These are phyloP conservation scores for Columba livia DNA, from an alignment of 2,113 vertebrate genomes.

Conservation along the genomic window DNA sequence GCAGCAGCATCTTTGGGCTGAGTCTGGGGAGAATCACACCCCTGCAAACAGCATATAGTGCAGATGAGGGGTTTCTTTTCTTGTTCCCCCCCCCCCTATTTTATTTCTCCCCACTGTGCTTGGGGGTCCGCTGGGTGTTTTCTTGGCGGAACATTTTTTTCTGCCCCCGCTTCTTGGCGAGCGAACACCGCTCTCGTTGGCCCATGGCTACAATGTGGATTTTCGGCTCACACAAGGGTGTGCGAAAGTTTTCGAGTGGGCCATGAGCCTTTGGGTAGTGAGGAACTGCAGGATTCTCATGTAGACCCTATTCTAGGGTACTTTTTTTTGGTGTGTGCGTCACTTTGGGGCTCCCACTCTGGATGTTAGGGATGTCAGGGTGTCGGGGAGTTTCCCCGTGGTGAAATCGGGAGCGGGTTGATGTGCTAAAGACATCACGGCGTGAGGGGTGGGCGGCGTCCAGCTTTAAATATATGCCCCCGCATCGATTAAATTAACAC, in stretches of 20 bases:
- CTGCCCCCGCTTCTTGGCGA: not conserved
- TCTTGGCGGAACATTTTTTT: rapidly evolving
- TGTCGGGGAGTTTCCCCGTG: not conserved
- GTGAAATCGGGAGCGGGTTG: not conserved
- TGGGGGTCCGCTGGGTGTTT: not conserved
- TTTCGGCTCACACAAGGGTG: rapidly evolving
- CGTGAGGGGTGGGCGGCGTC: not conserved
- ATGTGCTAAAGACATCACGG: conserved; percentile 19
- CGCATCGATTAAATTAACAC: conserved; percentile 47
- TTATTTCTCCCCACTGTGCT: not conserved
- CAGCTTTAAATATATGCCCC: conserved; percentile 39
- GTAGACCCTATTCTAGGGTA: not conserved
- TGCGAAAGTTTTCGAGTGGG: not conserved
- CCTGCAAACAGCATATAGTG: not conserved
- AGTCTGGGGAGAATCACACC: not conserved
- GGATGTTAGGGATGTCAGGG: not conserved
- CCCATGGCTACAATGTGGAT: rapidly evolving
- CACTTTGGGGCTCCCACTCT: not conserved
- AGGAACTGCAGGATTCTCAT: not conserved
- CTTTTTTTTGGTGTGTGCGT: too few species aligned
- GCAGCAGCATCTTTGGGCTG: not conserved
- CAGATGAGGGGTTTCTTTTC: not conserved
- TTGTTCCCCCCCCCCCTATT: rapidly evolving
- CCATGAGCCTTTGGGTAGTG: not conserved
- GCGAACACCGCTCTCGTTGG: not conserved